phyloP scores from a whole-genome alignment of 1,140 invertebrate genomes.

The Papilio aristodemus region DNA sequence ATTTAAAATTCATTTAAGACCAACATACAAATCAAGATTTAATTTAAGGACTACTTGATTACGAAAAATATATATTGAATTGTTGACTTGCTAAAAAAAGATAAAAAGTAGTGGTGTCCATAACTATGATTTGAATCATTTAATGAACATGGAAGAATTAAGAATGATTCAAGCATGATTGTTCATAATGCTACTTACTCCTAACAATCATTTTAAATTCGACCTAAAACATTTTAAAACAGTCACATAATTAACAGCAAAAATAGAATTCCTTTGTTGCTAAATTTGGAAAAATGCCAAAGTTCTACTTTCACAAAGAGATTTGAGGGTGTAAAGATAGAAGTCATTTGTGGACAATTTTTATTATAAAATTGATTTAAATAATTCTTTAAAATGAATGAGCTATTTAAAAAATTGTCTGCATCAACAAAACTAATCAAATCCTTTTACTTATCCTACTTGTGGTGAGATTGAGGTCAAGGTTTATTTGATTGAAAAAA shows the following conservation, averaged over 20 bases:
- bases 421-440: background rate
- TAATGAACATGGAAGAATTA: too few relatives aligned
- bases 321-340: background rate
- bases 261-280: constrained; percentile 29
- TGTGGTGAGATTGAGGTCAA: background rate
- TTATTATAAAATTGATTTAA: background rate
- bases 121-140: too few relatives aligned
- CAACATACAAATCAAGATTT: too few relatives aligned
- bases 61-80: background rate
- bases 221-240: background rate
- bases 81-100: background rate
- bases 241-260: constrained; percentile 13
- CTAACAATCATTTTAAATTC: background rate
- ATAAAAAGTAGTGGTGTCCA: too few relatives aligned
- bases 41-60: too few relatives aligned
- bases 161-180: background rate
- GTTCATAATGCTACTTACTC: background rate
- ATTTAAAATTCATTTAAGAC: too few relatives aligned
- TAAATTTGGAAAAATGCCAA: constrained; percentile 26
- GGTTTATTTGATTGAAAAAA: background rate
- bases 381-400: background rate
- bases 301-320: constrained; percentile 15
- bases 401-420: background rate
- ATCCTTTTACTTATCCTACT: background rate
- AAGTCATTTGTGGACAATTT: background rate